phyloP scores from a whole-genome alignment of 2,888 invertebrate genomes.

The Macrophya alboannulata region DNA sequence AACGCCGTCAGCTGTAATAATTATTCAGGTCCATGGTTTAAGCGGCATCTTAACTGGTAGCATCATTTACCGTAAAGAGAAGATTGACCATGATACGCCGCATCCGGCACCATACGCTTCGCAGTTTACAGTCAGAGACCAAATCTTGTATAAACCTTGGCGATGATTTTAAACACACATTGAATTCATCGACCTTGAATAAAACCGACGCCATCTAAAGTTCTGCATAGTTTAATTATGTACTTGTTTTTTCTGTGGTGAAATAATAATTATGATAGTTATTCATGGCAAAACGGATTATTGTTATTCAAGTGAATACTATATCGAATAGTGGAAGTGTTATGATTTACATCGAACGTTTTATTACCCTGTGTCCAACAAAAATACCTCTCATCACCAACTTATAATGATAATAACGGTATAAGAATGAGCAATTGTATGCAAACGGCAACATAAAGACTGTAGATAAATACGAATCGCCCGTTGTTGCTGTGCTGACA shows the following conservation, averaged over 20 bases:
- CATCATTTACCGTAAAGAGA: slow-evolving; percentile 11
- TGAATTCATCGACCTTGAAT: slow-evolving; percentile 56
- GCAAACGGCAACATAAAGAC: slow-evolving; percentile 52
- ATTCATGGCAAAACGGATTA: slow-evolving; percentile 40
- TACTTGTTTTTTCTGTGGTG: slow-evolving; percentile 73
- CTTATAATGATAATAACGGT: slow-evolving; percentile 55
- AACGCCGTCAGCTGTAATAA: slow-evolving; percentile 37
- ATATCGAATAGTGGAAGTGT: slow-evolving; percentile 34
- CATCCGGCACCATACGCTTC: slow-evolving; percentile 11
- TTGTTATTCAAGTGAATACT: slow-evolving; percentile 40
- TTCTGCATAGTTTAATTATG: slow-evolving; percentile 68
- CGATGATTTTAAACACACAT: slow-evolving; percentile 40
- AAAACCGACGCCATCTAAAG: slow-evolving; percentile 79
- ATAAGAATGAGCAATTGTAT: slow-evolving; percentile 51
- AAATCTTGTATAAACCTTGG: slow-evolving; percentile 48
- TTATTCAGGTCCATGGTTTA: slow-evolving; percentile 18
- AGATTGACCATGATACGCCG: slow-evolving; percentile 30
- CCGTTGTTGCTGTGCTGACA: slow-evolving; percentile 51
- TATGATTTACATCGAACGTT: slow-evolving; percentile 46
- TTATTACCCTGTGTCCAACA: slow-evolving; percentile 18
- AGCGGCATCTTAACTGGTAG: background rate
- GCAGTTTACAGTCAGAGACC: background rate
- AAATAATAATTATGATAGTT: slow-evolving; percentile 61
- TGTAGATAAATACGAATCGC: slow-evolving; percentile 26
- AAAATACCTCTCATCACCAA: slow-evolving; percentile 49